phyloP scores from a whole-genome alignment of 2,888 invertebrate genomes.

The Silvanus unidentatus region DNA sequence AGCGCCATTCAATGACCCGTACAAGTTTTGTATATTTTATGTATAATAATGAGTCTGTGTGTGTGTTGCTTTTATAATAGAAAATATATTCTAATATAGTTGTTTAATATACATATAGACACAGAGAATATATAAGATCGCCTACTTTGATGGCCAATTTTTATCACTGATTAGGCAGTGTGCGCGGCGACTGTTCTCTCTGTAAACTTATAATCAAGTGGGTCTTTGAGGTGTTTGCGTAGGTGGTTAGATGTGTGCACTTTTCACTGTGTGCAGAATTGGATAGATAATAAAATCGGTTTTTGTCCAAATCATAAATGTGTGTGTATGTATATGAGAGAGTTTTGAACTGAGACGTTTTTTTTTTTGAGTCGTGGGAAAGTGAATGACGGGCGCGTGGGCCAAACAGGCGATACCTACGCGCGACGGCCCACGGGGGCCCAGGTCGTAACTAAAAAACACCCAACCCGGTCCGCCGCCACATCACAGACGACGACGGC shows the following conservation, averaged over 20 bases:
- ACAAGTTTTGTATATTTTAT: constrained; percentile 8
- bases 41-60: background rate
- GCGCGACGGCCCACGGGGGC: constrained; percentile 29
- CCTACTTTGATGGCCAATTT: background rate
- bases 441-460: constrained; percentile 18
- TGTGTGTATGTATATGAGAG: constrained; percentile 23
- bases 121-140: background rate
- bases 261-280: no score
- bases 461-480: constrained; percentile 5
- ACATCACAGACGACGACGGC: background rate
- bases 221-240: no score
- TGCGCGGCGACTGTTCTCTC: no score
- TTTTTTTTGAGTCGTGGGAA: constrained; percentile 29
- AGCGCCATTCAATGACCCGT: constrained; percentile 31
- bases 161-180: no score
- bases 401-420: constrained; percentile 26
- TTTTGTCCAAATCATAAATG: no score
- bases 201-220: no score
- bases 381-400: constrained; percentile 19
- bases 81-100: constrained; percentile 1
- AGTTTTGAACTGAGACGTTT: constrained; percentile 23
- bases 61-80: background rate
- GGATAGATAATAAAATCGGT: no score
- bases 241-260: no score
- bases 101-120: background rate